These are phyloP conservation scores for Diplodus sargus DNA, from an alignment of 2,797 vertebrate genomes.

Conservation along the genomic window DNA sequence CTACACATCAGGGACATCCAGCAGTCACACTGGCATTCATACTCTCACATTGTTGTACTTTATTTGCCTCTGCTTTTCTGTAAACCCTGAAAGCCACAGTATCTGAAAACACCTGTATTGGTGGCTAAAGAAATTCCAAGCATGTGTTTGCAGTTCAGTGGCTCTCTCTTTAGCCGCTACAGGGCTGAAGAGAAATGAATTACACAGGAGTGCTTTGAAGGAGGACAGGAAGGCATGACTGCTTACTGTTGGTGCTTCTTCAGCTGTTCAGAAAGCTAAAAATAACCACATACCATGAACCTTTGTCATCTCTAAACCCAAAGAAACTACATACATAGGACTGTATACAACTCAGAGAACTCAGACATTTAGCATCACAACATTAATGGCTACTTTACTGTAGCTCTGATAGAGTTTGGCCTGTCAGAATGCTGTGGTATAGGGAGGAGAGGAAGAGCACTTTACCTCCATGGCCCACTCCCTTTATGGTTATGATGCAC, in stretches of 20 bases:
- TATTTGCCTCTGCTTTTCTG: slow-evolving; percentile 11
- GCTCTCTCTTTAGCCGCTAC: slow-evolving; percentile 23
- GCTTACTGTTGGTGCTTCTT: slow-evolving; percentile 52
- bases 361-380: slow-evolving; percentile 26
- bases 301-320: slow-evolving; percentile 31
- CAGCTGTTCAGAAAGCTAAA: slow-evolving; percentile 78
- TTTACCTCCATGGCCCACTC: slow-evolving; percentile 82
- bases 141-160: slow-evolving; percentile 34
- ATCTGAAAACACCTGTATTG: neutral
- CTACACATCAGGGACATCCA: slow-evolving; percentile 10
- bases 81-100: slow-evolving; percentile 6
- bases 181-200: slow-evolving; percentile 10
- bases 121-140: slow-evolving; percentile 30
- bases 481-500: slow-evolving; percentile 70
- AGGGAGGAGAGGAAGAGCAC: slow-evolving; percentile 60
- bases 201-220: slow-evolving; percentile 49
- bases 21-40: neutral
- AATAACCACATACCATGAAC: slow-evolving; percentile 63
- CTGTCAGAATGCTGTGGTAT: slow-evolving; percentile 11
- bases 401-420: slow-evolving; percentile 21
- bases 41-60: neutral
- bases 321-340: slow-evolving; percentile 34
- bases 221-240: slow-evolving; percentile 41
- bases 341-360: slow-evolving; percentile 29
- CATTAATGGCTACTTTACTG: slow-evolving; percentile 9